Conservation (phyloP, 2,888 invertebrate species). For the Amphipyra berbera region DNA sequence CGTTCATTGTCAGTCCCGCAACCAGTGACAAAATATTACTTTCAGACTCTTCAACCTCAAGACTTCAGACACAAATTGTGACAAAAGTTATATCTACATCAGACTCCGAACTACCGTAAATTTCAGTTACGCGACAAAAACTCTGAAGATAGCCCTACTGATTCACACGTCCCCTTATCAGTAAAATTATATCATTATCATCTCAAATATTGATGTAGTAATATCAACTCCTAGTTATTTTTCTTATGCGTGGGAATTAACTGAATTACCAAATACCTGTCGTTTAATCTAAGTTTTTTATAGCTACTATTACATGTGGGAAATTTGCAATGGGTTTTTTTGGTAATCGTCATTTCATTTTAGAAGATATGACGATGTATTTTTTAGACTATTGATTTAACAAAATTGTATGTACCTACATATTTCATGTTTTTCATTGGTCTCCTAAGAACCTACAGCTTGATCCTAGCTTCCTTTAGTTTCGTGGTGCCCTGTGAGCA, state of each 20-base stretch:
- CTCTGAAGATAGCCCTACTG: slow-evolving; percentile 51
- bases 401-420: too few relatives aligned
- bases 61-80: too few relatives aligned
- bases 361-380: not conserved
- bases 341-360: slow-evolving; percentile 1
- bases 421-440: too few relatives aligned
- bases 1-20: too few relatives aligned
- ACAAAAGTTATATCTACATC: not conserved
- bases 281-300: slow-evolving; percentile 42
- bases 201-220: slow-evolving; percentile 69
- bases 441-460: too few relatives aligned
- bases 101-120: slow-evolving; percentile 8
- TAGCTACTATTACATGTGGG: slow-evolving; percentile 35
- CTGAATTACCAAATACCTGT: slow-evolving; percentile 47
- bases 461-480: too few relatives aligned
- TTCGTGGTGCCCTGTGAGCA: too few relatives aligned
- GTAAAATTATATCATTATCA: slow-evolving; percentile 69
- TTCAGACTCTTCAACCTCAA: too few relatives aligned
- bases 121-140: slow-evolving; percentile 25
- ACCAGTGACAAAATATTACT: too few relatives aligned
- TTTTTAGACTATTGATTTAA: too few relatives aligned
- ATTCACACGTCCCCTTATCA: slow-evolving; percentile 64
- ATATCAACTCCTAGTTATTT: slow-evolving; percentile 61
- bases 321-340: slow-evolving; percentile 39
- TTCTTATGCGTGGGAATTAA: slow-evolving; percentile 63